Evolutionary conservation across 1,140 invertebrate genomes (phyloP).

Genomic region (Hormaphis cornu): DNA sequence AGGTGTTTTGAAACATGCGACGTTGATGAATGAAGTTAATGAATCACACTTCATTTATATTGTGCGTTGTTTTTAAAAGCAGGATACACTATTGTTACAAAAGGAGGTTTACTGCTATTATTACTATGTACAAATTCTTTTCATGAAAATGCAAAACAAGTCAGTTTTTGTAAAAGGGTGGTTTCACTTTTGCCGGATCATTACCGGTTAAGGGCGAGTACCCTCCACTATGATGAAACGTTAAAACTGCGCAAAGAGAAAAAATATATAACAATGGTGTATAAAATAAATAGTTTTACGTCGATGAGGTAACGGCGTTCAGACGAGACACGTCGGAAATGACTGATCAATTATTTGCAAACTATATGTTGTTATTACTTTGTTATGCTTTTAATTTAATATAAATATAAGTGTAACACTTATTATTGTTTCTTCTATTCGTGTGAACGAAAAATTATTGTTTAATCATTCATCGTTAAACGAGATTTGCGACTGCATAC

Average conservation of each 20-base stretch:
- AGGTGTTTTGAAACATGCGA: neutral
- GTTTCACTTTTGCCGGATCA: constrained; percentile 20
- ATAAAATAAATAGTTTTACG: neutral
- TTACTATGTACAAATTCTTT: constrained; percentile 9
- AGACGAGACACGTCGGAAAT: constrained; percentile 8
- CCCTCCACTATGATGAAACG: constrained; percentile 11
- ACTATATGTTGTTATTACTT: neutral
- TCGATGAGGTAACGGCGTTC: neutral
- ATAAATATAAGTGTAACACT: neutral
- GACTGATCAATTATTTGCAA: constrained; percentile 16
- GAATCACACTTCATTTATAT: constrained; percentile 25
- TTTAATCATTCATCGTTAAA: no score
- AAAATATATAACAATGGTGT: constrained; percentile 10
- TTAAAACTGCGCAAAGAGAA: constrained; percentile 8
- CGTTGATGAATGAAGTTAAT: constrained; percentile 29
- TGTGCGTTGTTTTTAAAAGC: constrained; percentile 13
- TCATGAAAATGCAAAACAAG: constrained; percentile 7
- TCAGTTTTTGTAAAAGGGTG: constrained; percentile 8
- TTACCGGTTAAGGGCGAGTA: constrained; percentile 21
- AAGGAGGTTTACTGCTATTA: no score
- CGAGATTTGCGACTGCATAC: no score
- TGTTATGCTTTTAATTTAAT: neutral
- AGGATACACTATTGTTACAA: constrained; percentile 26
- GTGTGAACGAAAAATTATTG: neutral
- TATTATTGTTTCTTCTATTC: neutral